A percentile compares a stretch with the other conserved stretches of the same genome.
Evolutionary conservation across 2,888 invertebrate genomes (phyloP).

Genomic region (Leptinotarsa haldemani): DNA sequence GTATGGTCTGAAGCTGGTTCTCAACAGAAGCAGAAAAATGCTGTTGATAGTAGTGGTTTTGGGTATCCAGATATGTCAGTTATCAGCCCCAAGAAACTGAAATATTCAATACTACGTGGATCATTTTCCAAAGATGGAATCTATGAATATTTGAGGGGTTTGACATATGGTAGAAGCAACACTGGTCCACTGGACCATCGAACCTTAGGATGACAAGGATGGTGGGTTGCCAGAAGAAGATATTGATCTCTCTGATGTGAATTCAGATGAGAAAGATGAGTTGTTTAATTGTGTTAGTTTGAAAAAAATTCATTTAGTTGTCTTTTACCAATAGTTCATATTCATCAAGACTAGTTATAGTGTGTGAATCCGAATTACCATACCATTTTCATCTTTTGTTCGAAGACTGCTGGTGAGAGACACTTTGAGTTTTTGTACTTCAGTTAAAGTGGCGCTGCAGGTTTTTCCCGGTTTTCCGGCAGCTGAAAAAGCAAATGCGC

Average conservation of each 20-base stretch:
- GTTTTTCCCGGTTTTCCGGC: too few species aligned
- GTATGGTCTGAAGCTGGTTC: constrained; percentile 94
- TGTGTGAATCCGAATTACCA: constrained; percentile 19
- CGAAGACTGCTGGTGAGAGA: constrained; percentile 10
- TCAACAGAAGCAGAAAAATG: constrained; percentile 85
- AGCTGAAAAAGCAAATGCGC: too few species aligned
- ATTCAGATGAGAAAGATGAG: constrained; percentile 84
- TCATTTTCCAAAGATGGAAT: constrained; percentile 96
- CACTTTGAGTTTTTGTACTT: constrained; percentile 24
- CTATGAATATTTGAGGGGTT: constrained; percentile 91
- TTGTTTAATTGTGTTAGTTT: constrained; percentile 68
- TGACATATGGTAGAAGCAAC: constrained; percentile 92
- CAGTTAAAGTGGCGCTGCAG: background rate
- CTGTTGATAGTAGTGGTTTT: constrained; percentile 95
- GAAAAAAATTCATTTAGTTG: background rate
- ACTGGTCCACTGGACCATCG: constrained; percentile 84
- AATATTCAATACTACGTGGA: constrained; percentile 91
- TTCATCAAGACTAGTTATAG: constrained; percentile 7
- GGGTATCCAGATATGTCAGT: constrained; percentile 99
- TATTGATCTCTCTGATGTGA: constrained; percentile 90
- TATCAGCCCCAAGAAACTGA: constrained; percentile 96
- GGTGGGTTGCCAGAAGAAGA: constrained; percentile 88
- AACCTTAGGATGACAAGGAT: constrained; percentile 96
- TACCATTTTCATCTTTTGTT: constrained; percentile 9
- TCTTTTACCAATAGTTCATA: constrained; percentile 12